These are phyloP conservation scores for Saccopteryx leptura DNA, from an alignment of 2,113 vertebrate species.

Conservation along the genomic window DNA sequence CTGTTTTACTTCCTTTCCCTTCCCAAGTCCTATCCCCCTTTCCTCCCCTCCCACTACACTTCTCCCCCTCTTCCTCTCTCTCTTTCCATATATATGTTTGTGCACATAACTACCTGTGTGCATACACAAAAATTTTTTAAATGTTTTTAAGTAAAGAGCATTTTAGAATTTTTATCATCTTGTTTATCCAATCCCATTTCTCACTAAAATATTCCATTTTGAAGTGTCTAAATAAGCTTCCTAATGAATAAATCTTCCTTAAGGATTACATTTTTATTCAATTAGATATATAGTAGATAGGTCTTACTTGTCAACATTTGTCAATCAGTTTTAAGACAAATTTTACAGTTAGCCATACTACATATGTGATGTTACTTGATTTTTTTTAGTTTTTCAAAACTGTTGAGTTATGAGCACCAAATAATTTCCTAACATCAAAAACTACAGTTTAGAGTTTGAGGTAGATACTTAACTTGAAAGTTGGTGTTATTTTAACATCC, in stretches of 20 bases:
- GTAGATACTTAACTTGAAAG: not conserved
- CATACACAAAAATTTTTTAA: not conserved
- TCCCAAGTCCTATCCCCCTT: not conserved
- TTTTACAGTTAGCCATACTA: constrained; percentile 15
- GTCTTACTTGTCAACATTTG: not conserved
- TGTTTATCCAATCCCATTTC: not conserved
- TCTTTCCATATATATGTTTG: too few species aligned
- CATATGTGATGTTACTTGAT: not conserved
- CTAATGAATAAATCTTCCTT: constrained; percentile 35
- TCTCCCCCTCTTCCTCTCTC: not conserved
- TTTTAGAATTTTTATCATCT: not conserved
- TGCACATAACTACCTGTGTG: not conserved
- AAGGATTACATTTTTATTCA: not conserved
- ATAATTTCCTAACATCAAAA: constrained; percentile 8
- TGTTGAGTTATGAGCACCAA: not conserved
- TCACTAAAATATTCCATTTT: constrained; percentile 47
- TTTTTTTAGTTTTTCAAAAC: constrained; percentile 37
- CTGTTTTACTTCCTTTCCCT: not conserved
- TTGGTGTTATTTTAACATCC: not conserved
- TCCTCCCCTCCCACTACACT: not conserved
- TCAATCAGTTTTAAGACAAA: constrained; percentile 32
- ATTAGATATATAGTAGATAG: not conserved
- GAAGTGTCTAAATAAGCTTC: constrained; percentile 36
- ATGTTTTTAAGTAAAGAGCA: not conserved
- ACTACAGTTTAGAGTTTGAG: not conserved